A percentile compares a stretch with the other conserved stretches of the same genome.
Evolutionary conservation across 2,888 invertebrate genomes (phyloP).

Genomic region (Chloromyia formosa): DNA sequence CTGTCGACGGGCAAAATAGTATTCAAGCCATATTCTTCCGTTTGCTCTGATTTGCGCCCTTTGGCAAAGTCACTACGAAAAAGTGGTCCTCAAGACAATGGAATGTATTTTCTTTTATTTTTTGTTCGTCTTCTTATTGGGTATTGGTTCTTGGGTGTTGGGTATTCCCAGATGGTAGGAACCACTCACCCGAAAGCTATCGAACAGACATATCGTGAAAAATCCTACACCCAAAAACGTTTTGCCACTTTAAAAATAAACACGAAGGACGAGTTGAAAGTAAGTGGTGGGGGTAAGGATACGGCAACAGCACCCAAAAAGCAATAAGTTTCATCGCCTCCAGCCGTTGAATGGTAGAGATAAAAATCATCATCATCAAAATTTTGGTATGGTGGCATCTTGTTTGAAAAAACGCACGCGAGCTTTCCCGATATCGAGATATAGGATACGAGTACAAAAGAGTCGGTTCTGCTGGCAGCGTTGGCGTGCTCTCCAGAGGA

Average conservation of each 20-base stretch:
- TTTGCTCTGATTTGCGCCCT: neutral
- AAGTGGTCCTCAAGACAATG: conserved; percentile 6
- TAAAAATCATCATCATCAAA: conserved; percentile 42
- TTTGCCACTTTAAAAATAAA: conserved; percentile 20
- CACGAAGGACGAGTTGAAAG: conserved; percentile 7
- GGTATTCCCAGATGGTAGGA: too few relatives aligned
- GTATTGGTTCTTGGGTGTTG: too few relatives aligned
- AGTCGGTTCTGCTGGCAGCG: too few relatives aligned
- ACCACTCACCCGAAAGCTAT: neutral
- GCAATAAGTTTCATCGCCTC: neutral
- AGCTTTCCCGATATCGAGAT: too few relatives aligned
- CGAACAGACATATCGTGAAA: neutral
- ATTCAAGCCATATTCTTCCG: conserved; percentile 21
- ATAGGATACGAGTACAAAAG: too few relatives aligned
- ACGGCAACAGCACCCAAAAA: neutral
- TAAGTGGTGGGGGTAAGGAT: neutral
- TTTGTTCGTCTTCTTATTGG: too few relatives aligned
- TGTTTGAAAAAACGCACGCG: neutral
- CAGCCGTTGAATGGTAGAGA: conserved; percentile 21
- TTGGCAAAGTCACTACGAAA: conserved; percentile 20
- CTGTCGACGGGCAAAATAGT: conserved; percentile 6
- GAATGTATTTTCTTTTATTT: conserved; percentile 37
- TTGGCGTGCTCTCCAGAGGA: too few relatives aligned
- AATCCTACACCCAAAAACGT: conserved; percentile 2
- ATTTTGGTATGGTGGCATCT: conserved; percentile 27